Evolutionary conservation across 2,888 invertebrate genomes (phyloP).

Genomic region (Tridacna gigas): DNA sequence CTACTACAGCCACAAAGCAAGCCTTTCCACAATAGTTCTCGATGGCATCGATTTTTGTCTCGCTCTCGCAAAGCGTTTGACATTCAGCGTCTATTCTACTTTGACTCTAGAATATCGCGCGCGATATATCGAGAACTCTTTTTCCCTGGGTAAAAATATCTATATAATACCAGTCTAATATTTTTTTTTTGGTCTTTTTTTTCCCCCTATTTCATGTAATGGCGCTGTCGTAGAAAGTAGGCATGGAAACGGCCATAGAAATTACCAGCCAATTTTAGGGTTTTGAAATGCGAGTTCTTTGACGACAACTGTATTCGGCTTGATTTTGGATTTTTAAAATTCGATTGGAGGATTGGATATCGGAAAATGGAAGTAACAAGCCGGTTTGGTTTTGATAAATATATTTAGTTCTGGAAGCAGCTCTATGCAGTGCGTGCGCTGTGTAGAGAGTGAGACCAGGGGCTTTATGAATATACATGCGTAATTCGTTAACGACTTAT

Average conservation of each 20-base stretch:
- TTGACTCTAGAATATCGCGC: constrained; percentile 20
- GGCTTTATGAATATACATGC: constrained; percentile 12
- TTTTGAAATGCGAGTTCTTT: too few species aligned
- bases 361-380: neutral
- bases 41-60: constrained; percentile 54
- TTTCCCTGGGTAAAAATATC: constrained; percentile 6
- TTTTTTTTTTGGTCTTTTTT: constrained; percentile 8
- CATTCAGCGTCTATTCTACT: constrained; percentile 34
- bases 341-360: too few species aligned
- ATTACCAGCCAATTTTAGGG: neutral
- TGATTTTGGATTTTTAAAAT: too few species aligned
- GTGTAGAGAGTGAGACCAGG: constrained; percentile 2
- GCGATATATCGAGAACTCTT: neutral
- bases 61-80: constrained; percentile 47
- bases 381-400: neutral
- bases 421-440: neutral
- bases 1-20: constrained; percentile 1
- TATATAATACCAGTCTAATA: constrained; percentile 16
- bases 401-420: neutral
- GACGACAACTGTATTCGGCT: too few species aligned
- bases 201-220: neutral
- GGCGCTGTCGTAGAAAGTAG: constrained; percentile 8
- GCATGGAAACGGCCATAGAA: neutral
- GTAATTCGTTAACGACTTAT: constrained; percentile 14
- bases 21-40: neutral